A percentile compares a stretch with the other conserved stretches of the same genome.
These are phyloP conservation scores for Leptarthrus brevirostris DNA, from an alignment of 2,888 invertebrate genomes.

Conservation along the genomic window DNA sequence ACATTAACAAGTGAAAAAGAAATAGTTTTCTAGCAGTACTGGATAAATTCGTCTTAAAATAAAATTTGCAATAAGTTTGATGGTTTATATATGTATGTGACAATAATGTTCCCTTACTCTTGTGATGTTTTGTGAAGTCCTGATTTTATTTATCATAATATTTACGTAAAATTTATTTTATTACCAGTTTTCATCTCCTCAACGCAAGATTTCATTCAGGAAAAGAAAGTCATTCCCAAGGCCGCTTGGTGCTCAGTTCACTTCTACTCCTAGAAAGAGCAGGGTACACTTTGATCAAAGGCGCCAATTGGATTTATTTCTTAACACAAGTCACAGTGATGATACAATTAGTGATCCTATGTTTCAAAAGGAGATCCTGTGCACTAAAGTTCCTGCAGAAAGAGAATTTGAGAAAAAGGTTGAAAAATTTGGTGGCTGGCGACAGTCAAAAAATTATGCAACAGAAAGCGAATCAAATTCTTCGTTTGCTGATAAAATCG, in stretches of 20 bases:
- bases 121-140: too few species aligned
- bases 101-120: too few species aligned
- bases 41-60: too few species aligned
- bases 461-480: conserved; percentile 55
- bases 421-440: conserved; percentile 47
- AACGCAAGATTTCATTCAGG: neutral
- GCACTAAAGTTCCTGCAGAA: neutral
- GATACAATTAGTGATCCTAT: conserved; percentile 26
- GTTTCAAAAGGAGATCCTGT: neutral
- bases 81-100: too few species aligned
- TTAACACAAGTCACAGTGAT: conserved; percentile 50
- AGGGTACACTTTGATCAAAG: conserved; percentile 59
- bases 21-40: too few species aligned
- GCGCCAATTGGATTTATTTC: conserved; percentile 57
- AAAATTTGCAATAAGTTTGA: too few species aligned
- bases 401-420: neutral
- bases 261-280: conserved; percentile 64
- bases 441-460: conserved; percentile 24
- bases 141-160: too few species aligned
- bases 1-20: too few species aligned
- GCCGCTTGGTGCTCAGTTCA: conserved; percentile 50
- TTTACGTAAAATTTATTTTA: conserved; percentile 6
- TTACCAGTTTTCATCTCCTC: conserved; percentile 17
- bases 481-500: conserved; percentile 42
- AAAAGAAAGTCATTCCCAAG: conserved; percentile 15